Base-by-base conservation (phyloP, 2,797 vertebrate genomes). In the Sebastes iracundus region DNA sequence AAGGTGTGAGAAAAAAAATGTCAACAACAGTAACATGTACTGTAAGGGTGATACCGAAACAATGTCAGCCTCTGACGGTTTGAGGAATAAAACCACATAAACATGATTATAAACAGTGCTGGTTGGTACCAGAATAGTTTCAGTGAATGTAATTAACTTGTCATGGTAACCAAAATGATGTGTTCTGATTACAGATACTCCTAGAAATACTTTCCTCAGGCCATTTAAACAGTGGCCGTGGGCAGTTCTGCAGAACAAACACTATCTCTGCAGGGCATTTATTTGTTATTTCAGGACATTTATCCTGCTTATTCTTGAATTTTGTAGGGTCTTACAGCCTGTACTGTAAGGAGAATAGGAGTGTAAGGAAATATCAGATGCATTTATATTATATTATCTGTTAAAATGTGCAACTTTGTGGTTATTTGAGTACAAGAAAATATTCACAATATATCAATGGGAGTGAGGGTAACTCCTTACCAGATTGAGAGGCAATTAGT, bases 21-120 rank as follows among this genome's bases (percentile, higher is more conserved):
- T 82, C 72, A 82, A 64, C 79, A 70, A 68, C 69, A 28, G 13
- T 28, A 79, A 65, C n/a, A 35, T 84, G 77, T 69, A 79, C 70
- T 63, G 66, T 70, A 64, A 60, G 72, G 38, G 14, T 42, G 75
- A 69, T 14, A 66, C 23, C 0, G 2, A 66, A 72, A 72, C 33
- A 16, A 53, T n/a, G 42, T 9, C 20, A 18, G 14, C 58, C 4
- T 59, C 16, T 65, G 33, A 68, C 5, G 0, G 52, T 52, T 4
- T 28, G n/a, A 35, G 16, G 25, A 53, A 23, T 32, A 10, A 70
- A 78, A 63, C 5, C 25, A 61, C 38, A 77, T 8, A 3, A 70
- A 46, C 22, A 23, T 10, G 52, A 68, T 56, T n/a, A 55, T 3
- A 3, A 38, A 25, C 23, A 69, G 8, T 10, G 49, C 25, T 28